Base-by-base conservation (phyloP, 2,113 vertebrate species). In the Climacteris rufus region DNA sequence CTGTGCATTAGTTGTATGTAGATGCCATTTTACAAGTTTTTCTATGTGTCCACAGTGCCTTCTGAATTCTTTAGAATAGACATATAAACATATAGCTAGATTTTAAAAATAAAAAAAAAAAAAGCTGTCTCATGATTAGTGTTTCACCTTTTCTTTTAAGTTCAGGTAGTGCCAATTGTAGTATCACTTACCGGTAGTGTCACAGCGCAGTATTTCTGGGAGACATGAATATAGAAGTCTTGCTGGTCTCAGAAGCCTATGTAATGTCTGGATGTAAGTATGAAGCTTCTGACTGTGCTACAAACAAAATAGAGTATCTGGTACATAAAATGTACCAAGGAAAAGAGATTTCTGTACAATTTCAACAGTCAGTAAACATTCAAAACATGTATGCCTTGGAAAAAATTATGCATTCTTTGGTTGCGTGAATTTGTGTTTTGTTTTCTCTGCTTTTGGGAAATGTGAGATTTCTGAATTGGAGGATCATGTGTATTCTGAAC, bases 401-500 rank as follows among this genome's bases (percentile, higher is more conserved):
- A 82, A 75, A 57, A 52, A 20, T 10, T 2, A 21, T 15, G 9
- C 0, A 0, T 72, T 61, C 28, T n/a, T 81, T 49, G n/a, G 1
- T 54, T 65, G 21, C 78, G 40, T 42, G 18, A 3, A 40, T 64
- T 72, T 42, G 15, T 76, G 39, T 7, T 6, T 3, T 42, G 50
- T n/a, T 23, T 14, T 4, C 20, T 44, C 76, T 68, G 24, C 28
- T 87, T 81, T 82, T 52, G 60, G 54, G 24, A 63, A 75, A 74
- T 81, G 65, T 1, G 18, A 31, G 30, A n/a, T 70, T 89, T 84
- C 50, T 59, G 52, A 78, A 33, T 75, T 93, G 81, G 47, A 35
- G 10, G 27, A 59, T 70, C 28, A 16, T 74, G 13, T 74, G 24
- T 68, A 75, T 75, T 84, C 47, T 78, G 57, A 85, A 31, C 30